Evolutionary conservation across 2,113 vertebrate genomes (phyloP).

Genomic region (Hydrochoerus hydrochaeris): DNA sequence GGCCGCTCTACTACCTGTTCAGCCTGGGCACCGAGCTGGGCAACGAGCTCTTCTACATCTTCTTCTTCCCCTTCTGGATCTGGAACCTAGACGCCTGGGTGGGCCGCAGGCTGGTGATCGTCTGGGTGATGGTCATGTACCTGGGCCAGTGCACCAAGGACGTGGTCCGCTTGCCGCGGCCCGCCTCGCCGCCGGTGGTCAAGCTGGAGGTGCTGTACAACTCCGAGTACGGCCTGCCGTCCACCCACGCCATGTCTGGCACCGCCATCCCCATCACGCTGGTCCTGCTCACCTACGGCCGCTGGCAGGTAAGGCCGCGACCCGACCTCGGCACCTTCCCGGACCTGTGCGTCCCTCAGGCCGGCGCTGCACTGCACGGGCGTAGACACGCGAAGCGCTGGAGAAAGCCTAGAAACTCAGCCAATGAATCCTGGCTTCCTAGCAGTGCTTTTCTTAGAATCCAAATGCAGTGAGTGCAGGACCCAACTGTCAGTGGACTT

Average conservation of each 20-base stretch:
- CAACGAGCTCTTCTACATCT: conserved; percentile 97
- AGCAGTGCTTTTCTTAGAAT: background rate
- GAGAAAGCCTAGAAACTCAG: background rate
- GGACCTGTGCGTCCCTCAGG: background rate
- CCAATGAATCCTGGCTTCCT: background rate
- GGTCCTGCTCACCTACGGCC: conserved; percentile 92
- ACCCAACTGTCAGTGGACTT: background rate
- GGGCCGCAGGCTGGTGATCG: conserved; percentile 91
- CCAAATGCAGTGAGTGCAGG: background rate
- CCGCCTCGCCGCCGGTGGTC: conserved; percentile 95
- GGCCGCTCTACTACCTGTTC: conserved; percentile 94
- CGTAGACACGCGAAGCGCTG: background rate
- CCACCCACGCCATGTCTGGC: conserved; percentile 98
- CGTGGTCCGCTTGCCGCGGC: conserved; percentile 93
- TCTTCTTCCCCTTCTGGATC: conserved; percentile 95
- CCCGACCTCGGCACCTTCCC: background rate
- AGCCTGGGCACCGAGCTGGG: conserved; percentile 95
- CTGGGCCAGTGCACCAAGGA: conserved; percentile 99
- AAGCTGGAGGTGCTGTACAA: conserved; percentile 99
- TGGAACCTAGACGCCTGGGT: conserved; percentile 96
- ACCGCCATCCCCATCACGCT: conserved; percentile 95
- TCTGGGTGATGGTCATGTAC: conserved; percentile 99
- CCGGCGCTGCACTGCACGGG: background rate
- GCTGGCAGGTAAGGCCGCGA: conserved; percentile 93
- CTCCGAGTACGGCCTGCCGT: conserved; percentile 99